phyloP scores from a whole-genome alignment of 2,113 vertebrate genomes.

The Oryzias celebensis region DNA sequence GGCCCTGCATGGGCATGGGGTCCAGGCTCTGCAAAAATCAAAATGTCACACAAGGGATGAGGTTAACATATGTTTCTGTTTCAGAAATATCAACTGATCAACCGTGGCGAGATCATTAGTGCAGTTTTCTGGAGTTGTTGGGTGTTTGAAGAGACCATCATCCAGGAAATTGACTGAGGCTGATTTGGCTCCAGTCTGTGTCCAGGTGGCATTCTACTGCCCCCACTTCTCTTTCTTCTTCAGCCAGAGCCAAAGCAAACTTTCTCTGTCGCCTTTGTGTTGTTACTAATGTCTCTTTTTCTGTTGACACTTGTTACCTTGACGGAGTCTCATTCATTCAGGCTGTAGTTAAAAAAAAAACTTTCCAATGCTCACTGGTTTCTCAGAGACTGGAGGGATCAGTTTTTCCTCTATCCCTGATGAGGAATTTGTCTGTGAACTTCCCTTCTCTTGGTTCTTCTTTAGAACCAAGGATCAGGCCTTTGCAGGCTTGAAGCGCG shows the following conservation, averaged over 20 bases:
- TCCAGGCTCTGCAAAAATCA: conserved; percentile 85
- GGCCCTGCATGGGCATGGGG: conserved; percentile 87
- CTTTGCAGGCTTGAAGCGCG: not conserved
- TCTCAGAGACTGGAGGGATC: too few relatives aligned
- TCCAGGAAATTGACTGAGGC: too few relatives aligned
- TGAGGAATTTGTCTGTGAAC: not conserved
- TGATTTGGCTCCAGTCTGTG: too few relatives aligned
- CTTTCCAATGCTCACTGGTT: not conserved
- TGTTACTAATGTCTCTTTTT: too few relatives aligned
- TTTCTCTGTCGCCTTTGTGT: too few relatives aligned
- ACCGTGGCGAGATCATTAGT: too few relatives aligned
- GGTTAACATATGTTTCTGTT: not conserved
- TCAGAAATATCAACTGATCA: too few relatives aligned
- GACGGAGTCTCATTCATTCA: not conserved
- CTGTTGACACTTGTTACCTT: not conserved
- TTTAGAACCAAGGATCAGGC: not conserved
- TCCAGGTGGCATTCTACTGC: too few relatives aligned
- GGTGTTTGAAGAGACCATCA: too few relatives aligned
- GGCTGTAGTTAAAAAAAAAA: not conserved
- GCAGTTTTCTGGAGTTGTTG: too few relatives aligned
- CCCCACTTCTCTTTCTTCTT: too few relatives aligned
- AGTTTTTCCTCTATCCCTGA: not conserved
- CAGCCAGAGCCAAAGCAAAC: too few relatives aligned
- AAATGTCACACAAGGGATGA: not conserved
- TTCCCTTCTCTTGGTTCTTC: not conserved